Percentiles rank a stretch among this genome's conserved stretches.
These are phyloP conservation scores for Lagocephalus sceleratus DNA, from an alignment of 2,797 vertebrate genomes.

Conservation along the genomic window DNA sequence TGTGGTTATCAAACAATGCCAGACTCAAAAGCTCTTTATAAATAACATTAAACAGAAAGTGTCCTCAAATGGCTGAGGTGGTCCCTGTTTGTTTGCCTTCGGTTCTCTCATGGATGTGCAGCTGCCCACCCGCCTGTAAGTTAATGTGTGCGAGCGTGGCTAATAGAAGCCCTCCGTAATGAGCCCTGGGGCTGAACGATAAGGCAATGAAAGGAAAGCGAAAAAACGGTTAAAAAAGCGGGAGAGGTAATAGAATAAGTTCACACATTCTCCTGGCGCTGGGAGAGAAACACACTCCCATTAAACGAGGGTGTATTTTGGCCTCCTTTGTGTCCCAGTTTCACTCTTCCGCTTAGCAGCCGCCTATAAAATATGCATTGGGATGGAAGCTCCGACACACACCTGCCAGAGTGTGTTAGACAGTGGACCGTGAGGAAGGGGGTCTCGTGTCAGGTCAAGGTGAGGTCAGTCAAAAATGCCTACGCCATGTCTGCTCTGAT, in stretches of 20 bases:
- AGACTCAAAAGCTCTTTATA: slow-evolving; percentile 78
- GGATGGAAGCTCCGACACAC: slow-evolving; percentile 29
- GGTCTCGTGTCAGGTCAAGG: slow-evolving; percentile 50
- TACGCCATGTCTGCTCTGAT: slow-evolving; percentile 19
- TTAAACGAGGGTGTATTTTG: slow-evolving; percentile 45
- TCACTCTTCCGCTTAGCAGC: slow-evolving; percentile 47
- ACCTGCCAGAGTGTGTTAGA: slow-evolving; percentile 49
- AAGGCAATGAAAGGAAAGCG: slow-evolving; percentile 37
- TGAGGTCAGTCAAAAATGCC: slow-evolving; percentile 35
- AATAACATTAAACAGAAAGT: slow-evolving; percentile 83
- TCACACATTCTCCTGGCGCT: slow-evolving; percentile 28
- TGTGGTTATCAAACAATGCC: slow-evolving; percentile 75
- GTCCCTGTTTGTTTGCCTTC: slow-evolving; percentile 55
- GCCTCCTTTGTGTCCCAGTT: slow-evolving; percentile 61
- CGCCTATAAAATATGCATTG: slow-evolving; percentile 62
- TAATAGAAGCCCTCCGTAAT: slow-evolving; percentile 51
- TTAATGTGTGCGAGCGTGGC: slow-evolving; percentile 17
- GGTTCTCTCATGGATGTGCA: slow-evolving; percentile 35
- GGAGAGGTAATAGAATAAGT: slow-evolving; percentile 44
- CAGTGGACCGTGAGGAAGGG: slow-evolving; percentile 16
- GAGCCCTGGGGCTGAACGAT: slow-evolving; percentile 55
- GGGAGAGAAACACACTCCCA: slow-evolving; percentile 37
- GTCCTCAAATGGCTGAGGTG: slow-evolving; percentile 81
- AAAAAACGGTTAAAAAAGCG: slow-evolving; percentile 12
- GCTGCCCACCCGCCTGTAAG: slow-evolving; percentile 20